Evolutionary conservation across 2,113 vertebrate genomes (phyloP), one percentile per base, ranked within the genome.

Genomic region (Nyctibius bracteatus): DNA sequence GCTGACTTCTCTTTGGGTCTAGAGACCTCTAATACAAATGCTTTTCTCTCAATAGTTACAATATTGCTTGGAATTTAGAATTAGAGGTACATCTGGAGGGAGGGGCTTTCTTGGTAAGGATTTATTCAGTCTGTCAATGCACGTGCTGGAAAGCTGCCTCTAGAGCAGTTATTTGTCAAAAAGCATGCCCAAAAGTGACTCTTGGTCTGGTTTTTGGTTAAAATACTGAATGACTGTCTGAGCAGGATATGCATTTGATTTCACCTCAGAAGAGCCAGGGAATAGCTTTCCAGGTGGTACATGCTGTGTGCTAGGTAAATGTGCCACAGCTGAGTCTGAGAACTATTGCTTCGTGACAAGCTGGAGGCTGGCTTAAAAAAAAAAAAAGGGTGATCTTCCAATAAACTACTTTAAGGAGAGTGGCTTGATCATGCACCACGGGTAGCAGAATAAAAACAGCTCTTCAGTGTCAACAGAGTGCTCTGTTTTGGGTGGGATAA

Each of bases 401-500:
- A 43, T 83, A 24, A 58, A 70, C 85, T 67, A 41, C 37, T 75
- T 62, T 54, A 52, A 91, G 49, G 37, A 94, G 57, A 35, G 43
- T 49, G 52, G 30, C 55, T 97, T 90, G 68, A 65, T 81, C 37
- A 14, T 25, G 49, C 66, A 68, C 66, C 46, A 70, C 31, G 41
- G 70, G 88, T 95, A 89, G 73, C 30, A 79, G 49, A 65, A 91
- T 87, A 37, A 85, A 93, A 87, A 2, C 80, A 92, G 55, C 39
- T 74, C 72, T 70, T 88, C 58, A 75, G 49, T 94, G 91, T 91
- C 82, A 92, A 86, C 87, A 59, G 81, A 94, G 44, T 61, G 54
- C 68, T 93, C 49, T 37, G 66, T 78, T 80, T 66, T 47, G 72
- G 81, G 71, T 91, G 72, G 95, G 71, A 62, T 85, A 97, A 94